Evolutionary conservation across 2,113 vertebrate genomes (phyloP).

Genomic region (Sinocyclocheilus anshuiensis): DNA sequence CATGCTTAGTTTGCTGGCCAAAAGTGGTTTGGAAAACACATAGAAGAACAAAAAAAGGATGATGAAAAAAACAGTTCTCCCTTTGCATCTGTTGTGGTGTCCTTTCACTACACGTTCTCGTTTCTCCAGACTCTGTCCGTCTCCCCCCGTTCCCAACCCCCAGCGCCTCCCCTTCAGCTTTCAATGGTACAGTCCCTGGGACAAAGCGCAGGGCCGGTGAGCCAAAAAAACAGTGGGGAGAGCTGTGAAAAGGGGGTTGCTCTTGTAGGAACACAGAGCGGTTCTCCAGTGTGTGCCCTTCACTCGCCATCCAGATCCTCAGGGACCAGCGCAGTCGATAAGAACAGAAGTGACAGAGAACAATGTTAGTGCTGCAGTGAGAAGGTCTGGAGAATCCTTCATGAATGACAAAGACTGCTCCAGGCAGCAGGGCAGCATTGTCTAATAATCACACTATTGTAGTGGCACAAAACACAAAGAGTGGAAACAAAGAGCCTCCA

Average conservation of each 20-base stretch:
- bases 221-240: conserved; percentile 68
- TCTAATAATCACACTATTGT: not conserved
- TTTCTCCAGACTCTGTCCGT: conserved; percentile 55
- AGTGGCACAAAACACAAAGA: conserved; percentile 23
- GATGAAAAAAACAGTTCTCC: conserved; percentile 43
- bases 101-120: conserved; percentile 63
- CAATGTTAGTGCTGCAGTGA: conserved; percentile 22
- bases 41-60: conserved; percentile 14
- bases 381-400: conserved; percentile 25
- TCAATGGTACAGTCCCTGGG: conserved; percentile 76
- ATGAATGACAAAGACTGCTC: conserved; percentile 18
- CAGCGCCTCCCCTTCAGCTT: conserved; percentile 46
- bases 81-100: conserved; percentile 57
- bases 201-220: conserved; percentile 73
- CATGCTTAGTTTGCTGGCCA: conserved; percentile 60
- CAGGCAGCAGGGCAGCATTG: not conserved
- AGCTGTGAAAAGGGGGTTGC: conserved; percentile 55
- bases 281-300: conserved; percentile 58
- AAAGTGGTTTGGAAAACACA: conserved; percentile 40
- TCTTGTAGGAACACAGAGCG: conserved; percentile 55
- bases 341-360: conserved; percentile 31
- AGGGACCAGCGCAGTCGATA: conserved; percentile 5
- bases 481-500: conserved; percentile 19
- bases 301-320: conserved; percentile 13
- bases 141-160: conserved; percentile 33